Evolutionary conservation across 2,113 vertebrate genomes (phyloP).

Genomic region (Bothrops jararaca): DNA sequence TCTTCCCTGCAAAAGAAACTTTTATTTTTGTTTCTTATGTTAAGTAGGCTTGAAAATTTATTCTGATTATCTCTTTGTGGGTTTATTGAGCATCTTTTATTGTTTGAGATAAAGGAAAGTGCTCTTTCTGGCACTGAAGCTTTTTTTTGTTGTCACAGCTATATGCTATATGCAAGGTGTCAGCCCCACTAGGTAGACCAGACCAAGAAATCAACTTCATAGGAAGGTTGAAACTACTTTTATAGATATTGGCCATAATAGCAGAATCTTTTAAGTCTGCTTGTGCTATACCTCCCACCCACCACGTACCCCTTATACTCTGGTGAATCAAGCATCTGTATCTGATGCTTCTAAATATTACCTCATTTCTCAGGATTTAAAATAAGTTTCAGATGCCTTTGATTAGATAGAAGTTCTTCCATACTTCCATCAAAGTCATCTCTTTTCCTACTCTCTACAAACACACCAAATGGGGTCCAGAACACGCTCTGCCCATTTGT

Average conservation of each 20-base stretch:
- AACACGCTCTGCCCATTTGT: background rate
- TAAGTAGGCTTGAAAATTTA: background rate
- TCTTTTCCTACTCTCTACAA: background rate
- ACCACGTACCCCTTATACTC: background rate
- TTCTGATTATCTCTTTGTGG: background rate
- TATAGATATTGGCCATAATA: background rate
- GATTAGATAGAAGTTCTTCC: background rate
- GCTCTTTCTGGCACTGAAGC: background rate
- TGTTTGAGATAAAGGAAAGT: background rate
- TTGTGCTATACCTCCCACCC: background rate
- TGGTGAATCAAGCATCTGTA: background rate
- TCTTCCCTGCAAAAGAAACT: background rate
- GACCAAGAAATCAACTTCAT: background rate
- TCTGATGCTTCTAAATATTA: background rate
- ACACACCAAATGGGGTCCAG: background rate
- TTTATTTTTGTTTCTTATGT: background rate
- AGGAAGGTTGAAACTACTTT: background rate
- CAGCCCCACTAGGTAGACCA: background rate
- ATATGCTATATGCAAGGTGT: background rate
- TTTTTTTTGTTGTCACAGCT: background rate
- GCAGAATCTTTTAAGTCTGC: background rate
- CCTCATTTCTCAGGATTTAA: background rate
- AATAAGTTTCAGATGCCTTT: background rate
- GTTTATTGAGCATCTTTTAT: background rate
- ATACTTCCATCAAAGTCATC: background rate